Evolutionary conservation across 2,888 invertebrate species (phyloP), one percentile per base, ranked within the genome.

Genomic region (Clunio marinus): DNA sequence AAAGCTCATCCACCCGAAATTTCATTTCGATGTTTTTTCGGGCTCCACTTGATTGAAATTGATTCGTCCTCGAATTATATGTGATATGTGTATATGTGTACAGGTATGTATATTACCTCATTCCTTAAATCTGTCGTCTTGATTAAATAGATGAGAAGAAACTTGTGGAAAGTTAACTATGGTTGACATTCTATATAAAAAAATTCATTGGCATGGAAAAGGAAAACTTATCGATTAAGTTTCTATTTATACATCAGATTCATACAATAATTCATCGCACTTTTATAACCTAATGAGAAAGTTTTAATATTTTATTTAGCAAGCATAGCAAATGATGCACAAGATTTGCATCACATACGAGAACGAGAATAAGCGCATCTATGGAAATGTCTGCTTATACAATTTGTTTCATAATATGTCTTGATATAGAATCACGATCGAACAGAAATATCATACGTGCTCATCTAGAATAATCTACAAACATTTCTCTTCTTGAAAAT

Each of bases 1-100:
- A 66, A 51, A 66, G 55, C 32, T 66, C n/a, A 63, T 24, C 37
- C 46, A 62, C 62, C 62, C 41, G 62, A 62, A 62, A 58, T 59
- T 17, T 28, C 59, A 32, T 32, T 24, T 60, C 35, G n/a, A 2
- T 13, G 20, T 37, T 37, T 8, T 24, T 25, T 58, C 13, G 13
- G 15, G 46, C 15, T 59, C 22, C 20, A 37, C 37, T 24, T 65
- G 27, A 65, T 65, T 65, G 63, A 65, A 65, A 65, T 65, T 65
- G 63, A 65, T 65, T 65, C 46, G 13, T 10, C 10, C 15, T n/a
- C 17, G 22, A 25, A 58, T 15, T 22, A 20, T 55, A 17, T 13
- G 41, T 4, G n/a, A n/a, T n/a, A n/a, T n/a, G n/a, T n/a, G n/a
- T n/a, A n/a, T n/a, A n/a, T n/a, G n/a, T n/a, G n/a, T n/a, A n/a